phyloP scores from a whole-genome alignment of 2,797 vertebrate species.

The Protosalanx chinensis region DNA sequence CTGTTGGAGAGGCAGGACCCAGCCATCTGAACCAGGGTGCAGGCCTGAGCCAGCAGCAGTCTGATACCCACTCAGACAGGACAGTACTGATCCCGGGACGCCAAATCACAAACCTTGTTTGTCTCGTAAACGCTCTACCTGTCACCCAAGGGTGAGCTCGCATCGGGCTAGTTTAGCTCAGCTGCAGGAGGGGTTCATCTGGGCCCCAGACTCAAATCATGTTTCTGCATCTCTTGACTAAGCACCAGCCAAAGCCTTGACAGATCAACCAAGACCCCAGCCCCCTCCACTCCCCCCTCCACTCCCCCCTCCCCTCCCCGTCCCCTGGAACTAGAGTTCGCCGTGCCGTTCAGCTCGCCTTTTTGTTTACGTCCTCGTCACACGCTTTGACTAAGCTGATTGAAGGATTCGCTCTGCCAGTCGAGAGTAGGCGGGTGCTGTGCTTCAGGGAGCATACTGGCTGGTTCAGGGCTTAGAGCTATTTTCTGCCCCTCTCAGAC shows the following conservation, averaged over 20 bases:
- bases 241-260: no score
- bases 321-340: background rate
- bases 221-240: no score
- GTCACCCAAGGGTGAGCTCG: no score
- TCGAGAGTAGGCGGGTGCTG: constrained; percentile 2
- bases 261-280: background rate
- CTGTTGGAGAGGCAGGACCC: background rate
- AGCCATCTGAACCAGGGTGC: background rate
- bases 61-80: no score
- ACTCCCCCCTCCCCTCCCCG: no score
- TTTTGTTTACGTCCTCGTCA: constrained; percentile 45
- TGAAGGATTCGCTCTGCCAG: constrained; percentile 18
- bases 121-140: no score
- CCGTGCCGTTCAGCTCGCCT: background rate
- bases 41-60: no score
- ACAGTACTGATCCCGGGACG: no score
- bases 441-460: constrained; percentile 31
- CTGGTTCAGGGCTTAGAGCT: constrained; percentile 52
- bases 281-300: no score
- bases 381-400: constrained; percentile 34
- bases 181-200: background rate
- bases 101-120: no score
- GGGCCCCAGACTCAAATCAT: background rate
- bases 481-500: constrained; percentile 43
- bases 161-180: background rate